Percentiles rank a stretch among this genome's conserved stretches.
phyloP scores from a whole-genome alignment of 1,140 invertebrate genomes.

The Drosophila pachea region DNA sequence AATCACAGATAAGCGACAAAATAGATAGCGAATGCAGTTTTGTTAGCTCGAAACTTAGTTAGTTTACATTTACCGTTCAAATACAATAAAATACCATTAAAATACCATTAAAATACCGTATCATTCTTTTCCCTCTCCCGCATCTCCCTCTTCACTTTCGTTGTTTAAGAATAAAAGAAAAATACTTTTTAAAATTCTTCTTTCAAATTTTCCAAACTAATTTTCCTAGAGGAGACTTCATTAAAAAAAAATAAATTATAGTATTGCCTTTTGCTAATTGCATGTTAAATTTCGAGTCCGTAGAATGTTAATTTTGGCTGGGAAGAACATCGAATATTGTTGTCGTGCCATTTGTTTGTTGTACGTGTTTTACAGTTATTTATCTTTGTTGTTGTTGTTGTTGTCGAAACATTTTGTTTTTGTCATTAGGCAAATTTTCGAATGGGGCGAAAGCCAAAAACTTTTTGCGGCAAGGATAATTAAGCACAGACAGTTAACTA shows the following conservation, averaged over 20 bases:
- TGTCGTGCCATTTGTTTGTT: slow-evolving; percentile 18
- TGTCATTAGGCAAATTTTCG: slow-evolving; percentile 50
- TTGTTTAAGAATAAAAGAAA: no score
- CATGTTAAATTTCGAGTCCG: neutral
- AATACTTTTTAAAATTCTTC: no score
- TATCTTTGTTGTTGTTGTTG: slow-evolving; percentile 45
- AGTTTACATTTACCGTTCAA: no score
- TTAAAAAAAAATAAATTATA: no score
- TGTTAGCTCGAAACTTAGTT: no score
- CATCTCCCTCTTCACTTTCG: no score
- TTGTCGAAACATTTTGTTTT: slow-evolving; percentile 38
- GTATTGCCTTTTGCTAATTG: no score
- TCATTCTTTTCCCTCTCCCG: no score
- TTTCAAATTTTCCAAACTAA: no score
- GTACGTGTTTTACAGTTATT: slow-evolving; percentile 41
- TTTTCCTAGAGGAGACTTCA: no score
- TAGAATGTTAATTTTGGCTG: slow-evolving; percentile 14
- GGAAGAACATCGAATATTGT: slow-evolving; percentile 20
- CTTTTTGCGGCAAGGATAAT: slow-evolving; percentile 68
- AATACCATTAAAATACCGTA: no score
- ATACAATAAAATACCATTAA: no score
- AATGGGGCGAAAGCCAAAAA: slow-evolving; percentile 42
- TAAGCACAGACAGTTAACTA: slow-evolving; percentile 61
- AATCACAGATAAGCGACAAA: neutral
- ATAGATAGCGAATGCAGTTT: neutral